Percentiles rank a stretch among this genome's conserved stretches.
Evolutionary conservation across 2,113 vertebrate genomes (phyloP).

Genomic region (Brachionichthys hirsutus): DNA sequence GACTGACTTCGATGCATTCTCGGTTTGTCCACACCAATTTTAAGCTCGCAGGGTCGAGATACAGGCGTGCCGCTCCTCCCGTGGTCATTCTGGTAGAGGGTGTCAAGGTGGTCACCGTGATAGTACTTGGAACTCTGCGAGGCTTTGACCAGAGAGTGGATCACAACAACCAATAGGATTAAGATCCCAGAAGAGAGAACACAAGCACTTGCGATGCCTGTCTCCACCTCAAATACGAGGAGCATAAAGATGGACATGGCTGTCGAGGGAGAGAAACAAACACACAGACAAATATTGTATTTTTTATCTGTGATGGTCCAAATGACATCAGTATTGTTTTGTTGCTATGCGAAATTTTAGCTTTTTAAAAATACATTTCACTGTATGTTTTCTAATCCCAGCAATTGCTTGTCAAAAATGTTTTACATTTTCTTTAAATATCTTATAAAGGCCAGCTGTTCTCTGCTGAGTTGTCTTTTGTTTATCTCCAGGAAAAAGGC

Average conservation of each 20-base stretch:
- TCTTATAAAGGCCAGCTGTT: neutral
- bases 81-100: conserved; percentile 79
- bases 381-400: neutral
- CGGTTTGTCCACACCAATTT: conserved; percentile 64
- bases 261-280: conserved; percentile 33
- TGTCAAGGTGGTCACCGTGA: conserved; percentile 56
- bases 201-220: conserved; percentile 80
- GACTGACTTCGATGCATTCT: conserved; percentile 66
- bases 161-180: conserved; percentile 76
- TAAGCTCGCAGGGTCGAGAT: conserved; percentile 64
- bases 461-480: conserved; percentile 9
- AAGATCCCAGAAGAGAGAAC: conserved; percentile 83
- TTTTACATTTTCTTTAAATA: neutral
- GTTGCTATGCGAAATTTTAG: neutral
- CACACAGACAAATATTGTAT: neutral
- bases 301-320: neutral
- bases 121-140: conserved; percentile 46
- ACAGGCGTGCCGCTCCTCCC: conserved; percentile 38
- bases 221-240: conserved; percentile 84
- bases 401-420: no score
- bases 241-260: conserved; percentile 86
- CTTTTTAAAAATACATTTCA: neutral
- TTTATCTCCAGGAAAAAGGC: conserved; percentile 70
- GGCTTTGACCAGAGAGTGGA: conserved; percentile 79
- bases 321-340: neutral